A percentile compares a stretch with the other conserved stretches of the same genome.
These are phyloP conservation scores for Sander vitreus DNA, from an alignment of 2,113 vertebrate genomes.

Conservation along the genomic window DNA sequence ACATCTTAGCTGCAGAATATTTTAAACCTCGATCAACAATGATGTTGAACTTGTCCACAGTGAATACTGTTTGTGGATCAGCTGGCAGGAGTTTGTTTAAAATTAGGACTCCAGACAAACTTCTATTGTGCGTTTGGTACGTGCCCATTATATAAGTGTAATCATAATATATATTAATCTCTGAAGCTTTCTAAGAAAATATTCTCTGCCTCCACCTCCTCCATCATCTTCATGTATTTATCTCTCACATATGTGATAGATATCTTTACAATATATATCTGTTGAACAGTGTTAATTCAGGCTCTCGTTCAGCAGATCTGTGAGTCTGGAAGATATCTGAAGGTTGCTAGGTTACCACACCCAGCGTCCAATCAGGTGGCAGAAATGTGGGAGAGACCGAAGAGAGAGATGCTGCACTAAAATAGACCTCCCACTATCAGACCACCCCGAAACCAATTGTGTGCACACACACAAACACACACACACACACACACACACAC, in stretches of 20 bases:
- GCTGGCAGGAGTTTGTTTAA: no score
- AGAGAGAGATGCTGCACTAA: conserved; percentile 29
- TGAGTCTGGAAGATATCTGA: conserved; percentile 54
- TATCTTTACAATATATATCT: neutral
- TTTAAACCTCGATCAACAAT: neutral
- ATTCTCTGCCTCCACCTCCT: neutral
- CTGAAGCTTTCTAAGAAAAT: no score
- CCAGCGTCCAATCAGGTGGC: conserved; percentile 59
- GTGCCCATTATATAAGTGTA: no score
- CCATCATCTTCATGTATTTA: neutral
- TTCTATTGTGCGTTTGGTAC: no score
- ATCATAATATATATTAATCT: no score
- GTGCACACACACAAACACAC: neutral
- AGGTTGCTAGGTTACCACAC: conserved; percentile 69
- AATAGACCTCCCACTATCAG: conserved; percentile 53
- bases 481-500: conserved; percentile 8
- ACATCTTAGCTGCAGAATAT: neutral
- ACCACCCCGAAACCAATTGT: conserved; percentile 32
- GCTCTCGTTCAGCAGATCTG: neutral
- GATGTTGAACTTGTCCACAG: no score
- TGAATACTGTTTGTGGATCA: no score
- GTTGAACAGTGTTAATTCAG: neutral
- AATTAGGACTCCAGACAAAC: no score
- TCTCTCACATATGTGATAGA: neutral
- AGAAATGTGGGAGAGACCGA: conserved; percentile 46